Evolutionary conservation across 2,113 vertebrate genomes (phyloP).

Genomic region (Oplegnathus fasciatus): DNA sequence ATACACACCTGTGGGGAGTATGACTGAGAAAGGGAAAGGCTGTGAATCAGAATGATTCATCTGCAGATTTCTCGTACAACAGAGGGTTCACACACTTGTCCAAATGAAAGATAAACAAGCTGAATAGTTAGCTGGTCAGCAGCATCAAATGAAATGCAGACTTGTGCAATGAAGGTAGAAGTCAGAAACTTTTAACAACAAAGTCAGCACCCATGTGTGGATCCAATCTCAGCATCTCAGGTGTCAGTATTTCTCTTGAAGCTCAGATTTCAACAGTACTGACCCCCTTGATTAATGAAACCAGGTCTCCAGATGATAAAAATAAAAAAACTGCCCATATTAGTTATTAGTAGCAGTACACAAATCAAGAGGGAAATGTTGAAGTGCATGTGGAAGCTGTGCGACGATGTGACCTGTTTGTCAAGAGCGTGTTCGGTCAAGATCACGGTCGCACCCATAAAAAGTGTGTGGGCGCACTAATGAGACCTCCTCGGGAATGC

Average conservation of each 20-base stretch:
- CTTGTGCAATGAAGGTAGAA: neutral
- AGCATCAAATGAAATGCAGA: neutral
- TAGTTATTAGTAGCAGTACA: slow-evolving; percentile 30
- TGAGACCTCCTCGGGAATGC: slow-evolving; percentile 25
- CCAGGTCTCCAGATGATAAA: slow-evolving; percentile 24
- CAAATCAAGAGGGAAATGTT: neutral
- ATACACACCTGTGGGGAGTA: neutral
- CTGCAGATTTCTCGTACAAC: neutral
- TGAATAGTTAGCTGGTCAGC: neutral
- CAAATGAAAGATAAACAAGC: neutral
- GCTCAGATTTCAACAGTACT: neutral
- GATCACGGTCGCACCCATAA: neutral
- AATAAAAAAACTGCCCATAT: neutral
- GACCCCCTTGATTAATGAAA: neutral
- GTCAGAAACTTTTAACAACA: neutral
- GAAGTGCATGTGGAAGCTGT: neutral
- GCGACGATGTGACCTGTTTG: neutral
- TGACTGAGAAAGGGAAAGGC: neutral
- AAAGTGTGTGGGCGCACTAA: slow-evolving; percentile 28
- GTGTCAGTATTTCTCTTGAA: slow-evolving; percentile 33
- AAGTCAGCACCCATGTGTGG: slow-evolving; percentile 8
- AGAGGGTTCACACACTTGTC: slow-evolving; percentile 1
- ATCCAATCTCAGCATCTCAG: no score
- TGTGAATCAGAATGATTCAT: neutral
- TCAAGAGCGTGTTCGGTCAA: neutral